phyloP scores from a whole-genome alignment of 2,113 vertebrate genomes.

The Xenopus laevis region DNA sequence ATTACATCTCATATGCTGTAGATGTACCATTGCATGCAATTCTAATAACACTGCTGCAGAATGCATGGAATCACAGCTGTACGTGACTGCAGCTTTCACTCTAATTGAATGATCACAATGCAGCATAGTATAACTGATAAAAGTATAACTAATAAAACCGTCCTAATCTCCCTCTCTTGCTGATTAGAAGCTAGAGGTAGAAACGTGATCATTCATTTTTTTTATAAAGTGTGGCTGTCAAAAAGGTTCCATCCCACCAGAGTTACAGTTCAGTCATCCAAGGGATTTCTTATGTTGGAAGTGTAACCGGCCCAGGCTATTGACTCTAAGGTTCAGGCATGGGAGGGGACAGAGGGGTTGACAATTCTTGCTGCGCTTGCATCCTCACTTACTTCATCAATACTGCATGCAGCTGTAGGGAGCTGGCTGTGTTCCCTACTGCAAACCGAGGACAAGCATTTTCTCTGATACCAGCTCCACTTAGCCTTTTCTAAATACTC shows the following conservation, averaged over 20 bases:
- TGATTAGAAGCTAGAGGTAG: neutral
- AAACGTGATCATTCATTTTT: slow-evolving; percentile 20
- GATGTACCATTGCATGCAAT: no score
- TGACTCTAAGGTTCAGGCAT: slow-evolving; percentile 9
- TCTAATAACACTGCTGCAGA: no score
- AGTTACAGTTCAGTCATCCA: slow-evolving; percentile 10
- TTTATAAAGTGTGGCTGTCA: neutral
- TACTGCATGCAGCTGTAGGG: slow-evolving; percentile 44
- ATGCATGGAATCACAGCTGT: no score
- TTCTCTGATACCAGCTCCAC: neutral
- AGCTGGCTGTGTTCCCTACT: slow-evolving; percentile 32
- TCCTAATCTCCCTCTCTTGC: no score
- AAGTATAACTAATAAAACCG: neutral
- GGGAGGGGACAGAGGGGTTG: slow-evolving; percentile 32
- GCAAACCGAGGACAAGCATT: slow-evolving; percentile 25
- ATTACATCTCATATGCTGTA: no score
- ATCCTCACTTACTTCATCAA: slow-evolving; percentile 42
- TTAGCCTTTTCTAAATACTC: neutral
- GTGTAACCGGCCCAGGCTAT: slow-evolving; percentile 3
- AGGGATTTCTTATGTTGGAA: slow-evolving; percentile 17
- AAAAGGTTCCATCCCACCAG: neutral
- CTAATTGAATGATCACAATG: neutral
- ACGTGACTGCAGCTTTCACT: neutral
- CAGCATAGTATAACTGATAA: no score
- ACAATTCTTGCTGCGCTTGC: slow-evolving; percentile 42